phyloP scores from a whole-genome alignment of 2,888 invertebrate genomes.

The Orchestes rusci region DNA sequence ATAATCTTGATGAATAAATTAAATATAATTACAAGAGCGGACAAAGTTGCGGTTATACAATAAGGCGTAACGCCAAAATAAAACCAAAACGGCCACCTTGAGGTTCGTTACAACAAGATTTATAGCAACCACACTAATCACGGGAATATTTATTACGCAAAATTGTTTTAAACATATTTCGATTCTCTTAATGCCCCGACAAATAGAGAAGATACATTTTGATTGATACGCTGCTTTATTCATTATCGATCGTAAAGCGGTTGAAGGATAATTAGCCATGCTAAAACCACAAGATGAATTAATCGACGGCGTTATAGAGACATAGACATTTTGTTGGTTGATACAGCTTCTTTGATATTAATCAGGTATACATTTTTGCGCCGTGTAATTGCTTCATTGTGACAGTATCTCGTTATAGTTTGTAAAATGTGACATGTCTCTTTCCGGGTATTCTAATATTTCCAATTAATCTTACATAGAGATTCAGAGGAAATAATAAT shows the following conservation, averaged over 20 bases:
- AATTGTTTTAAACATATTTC: slow-evolving; percentile 26
- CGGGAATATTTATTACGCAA: slow-evolving; percentile 24
- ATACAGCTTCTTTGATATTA: no score
- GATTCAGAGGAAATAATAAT: no score
- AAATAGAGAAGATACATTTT: slow-evolving; percentile 9
- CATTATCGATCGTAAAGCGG: slow-evolving; percentile 17
- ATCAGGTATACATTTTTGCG: no score
- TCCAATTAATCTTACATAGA: no score
- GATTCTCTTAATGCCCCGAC: slow-evolving; percentile 20
- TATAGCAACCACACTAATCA: slow-evolving; percentile 25
- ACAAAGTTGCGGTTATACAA: slow-evolving; percentile 21
- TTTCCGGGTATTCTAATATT: no score
- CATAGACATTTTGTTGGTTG: no score
- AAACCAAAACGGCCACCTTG: slow-evolving; percentile 22
- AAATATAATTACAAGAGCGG: slow-evolving; percentile 21
- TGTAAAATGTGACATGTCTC: no score
- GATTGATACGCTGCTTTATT: slow-evolving; percentile 17
- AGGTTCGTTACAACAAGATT: slow-evolving; percentile 24
- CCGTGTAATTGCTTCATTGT: no score
- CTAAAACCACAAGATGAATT: no score
- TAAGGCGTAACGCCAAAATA: slow-evolving; percentile 24
- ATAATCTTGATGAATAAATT: slow-evolving; percentile 24
- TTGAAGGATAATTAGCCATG: no score
- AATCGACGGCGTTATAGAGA: no score
- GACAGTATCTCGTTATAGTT: no score